phyloP scores from a whole-genome alignment of 2,888 invertebrate genomes.

The Rambutsinella grinnellia region DNA sequence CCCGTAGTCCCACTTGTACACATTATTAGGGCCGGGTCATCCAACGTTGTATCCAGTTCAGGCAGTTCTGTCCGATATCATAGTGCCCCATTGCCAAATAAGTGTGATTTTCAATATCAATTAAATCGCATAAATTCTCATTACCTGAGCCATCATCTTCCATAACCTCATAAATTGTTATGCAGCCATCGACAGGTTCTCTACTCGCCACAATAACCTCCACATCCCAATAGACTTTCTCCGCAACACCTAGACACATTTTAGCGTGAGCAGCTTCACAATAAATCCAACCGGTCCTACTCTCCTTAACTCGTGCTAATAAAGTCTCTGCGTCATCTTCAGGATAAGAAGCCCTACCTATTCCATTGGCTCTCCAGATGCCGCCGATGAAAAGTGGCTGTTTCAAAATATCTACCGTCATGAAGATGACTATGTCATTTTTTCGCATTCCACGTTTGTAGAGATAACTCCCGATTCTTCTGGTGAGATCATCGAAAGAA shows the following conservation, averaged over 20 bases:
- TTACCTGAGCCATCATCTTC: conserved; percentile 61
- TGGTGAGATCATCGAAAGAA: conserved; percentile 59
- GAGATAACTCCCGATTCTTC: conserved; percentile 58
- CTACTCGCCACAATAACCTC: conserved; percentile 59
- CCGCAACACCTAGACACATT: conserved; percentile 54
- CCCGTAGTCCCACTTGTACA: conserved; percentile 65
- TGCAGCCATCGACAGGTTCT: conserved; percentile 40
- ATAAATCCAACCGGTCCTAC: conserved; percentile 60
- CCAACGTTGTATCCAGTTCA: too few relatives aligned
- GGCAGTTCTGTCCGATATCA: conserved; percentile 55
- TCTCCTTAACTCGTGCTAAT: conserved; percentile 49
- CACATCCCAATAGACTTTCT: conserved; percentile 52
- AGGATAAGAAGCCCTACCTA: conserved; percentile 62
- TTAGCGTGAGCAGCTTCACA: conserved; percentile 57
- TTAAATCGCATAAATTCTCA: background rate
- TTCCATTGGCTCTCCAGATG: conserved; percentile 60
- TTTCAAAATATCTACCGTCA: conserved; percentile 62
- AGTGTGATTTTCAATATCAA: background rate
- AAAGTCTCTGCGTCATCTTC: conserved; percentile 65
- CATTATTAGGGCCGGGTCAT: conserved; percentile 62
- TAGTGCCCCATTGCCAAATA: background rate
- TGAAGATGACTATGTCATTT: conserved; percentile 61
- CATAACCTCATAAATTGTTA: conserved; percentile 56
- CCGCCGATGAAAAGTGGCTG: conserved; percentile 60
- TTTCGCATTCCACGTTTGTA: conserved; percentile 62